Conservation (phyloP, 2,888 invertebrate species). For the Junonia oenone region DNA sequence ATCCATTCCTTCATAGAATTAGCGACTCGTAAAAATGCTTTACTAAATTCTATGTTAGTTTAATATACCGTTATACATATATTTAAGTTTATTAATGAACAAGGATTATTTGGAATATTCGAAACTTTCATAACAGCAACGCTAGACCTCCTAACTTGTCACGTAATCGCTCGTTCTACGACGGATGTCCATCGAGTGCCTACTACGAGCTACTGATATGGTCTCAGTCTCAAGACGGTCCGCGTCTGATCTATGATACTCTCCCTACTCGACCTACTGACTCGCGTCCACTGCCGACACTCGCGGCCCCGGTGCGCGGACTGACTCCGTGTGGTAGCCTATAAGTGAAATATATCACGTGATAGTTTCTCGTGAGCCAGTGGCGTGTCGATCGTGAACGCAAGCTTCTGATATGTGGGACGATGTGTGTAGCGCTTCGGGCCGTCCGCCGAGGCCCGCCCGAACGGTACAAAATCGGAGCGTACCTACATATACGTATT, state of each 20-base stretch:
- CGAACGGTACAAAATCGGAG: conserved; percentile 63
- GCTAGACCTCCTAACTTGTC: conserved; percentile 37
- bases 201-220: conserved; percentile 73
- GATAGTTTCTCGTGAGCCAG: conserved; percentile 2
- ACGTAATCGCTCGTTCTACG: conserved; percentile 64
- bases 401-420: conserved; percentile 76
- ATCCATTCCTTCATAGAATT: conserved; percentile 73
- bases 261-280: conserved; percentile 73
- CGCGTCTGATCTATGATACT: conserved; percentile 73
- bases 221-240: conserved; percentile 79
- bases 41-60: conserved; percentile 59
- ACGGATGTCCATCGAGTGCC: conserved; percentile 57
- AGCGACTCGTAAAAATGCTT: conserved; percentile 71
- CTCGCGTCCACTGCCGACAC: conserved; percentile 61
- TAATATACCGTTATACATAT: conserved; percentile 52
- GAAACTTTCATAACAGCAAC: conserved; percentile 49
- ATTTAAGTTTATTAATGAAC: conserved; percentile 58
- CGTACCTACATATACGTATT: conserved; percentile 68
- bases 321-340: background rate
- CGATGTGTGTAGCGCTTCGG: conserved; percentile 67
- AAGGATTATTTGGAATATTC: conserved; percentile 57
- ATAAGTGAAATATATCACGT: background rate
- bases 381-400: conserved; percentile 52
- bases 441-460: conserved; percentile 56
- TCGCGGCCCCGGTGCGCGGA: conserved; percentile 9